Conservation (phyloP, 2,113 vertebrate genomes). For the Dipodomys stephensi region DNA sequence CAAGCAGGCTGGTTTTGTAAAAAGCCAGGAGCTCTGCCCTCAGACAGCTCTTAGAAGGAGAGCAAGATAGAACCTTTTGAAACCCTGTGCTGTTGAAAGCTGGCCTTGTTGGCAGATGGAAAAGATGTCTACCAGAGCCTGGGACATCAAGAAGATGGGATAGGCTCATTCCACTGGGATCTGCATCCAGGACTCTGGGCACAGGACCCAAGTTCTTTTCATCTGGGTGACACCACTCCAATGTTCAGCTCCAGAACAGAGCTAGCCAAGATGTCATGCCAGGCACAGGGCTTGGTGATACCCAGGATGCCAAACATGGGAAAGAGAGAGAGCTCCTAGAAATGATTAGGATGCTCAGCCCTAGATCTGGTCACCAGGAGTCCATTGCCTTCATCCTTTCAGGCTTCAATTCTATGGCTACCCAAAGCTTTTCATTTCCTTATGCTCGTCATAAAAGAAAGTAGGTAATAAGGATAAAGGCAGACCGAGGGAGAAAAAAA, state of each 20-base stretch:
- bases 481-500: not conserved
- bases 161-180: not conserved
- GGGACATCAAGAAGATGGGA: not conserved
- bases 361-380: not conserved
- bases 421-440: not conserved
- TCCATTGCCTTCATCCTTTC: not conserved
- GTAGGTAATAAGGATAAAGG: not conserved
- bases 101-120: slow-evolving; percentile 32
- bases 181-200: slow-evolving; percentile 1
- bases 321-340: too few species aligned
- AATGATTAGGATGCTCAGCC: not conserved
- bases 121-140: slow-evolving; percentile 36
- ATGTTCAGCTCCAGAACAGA: not conserved
- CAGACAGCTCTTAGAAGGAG: slow-evolving; percentile 1
- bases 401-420: not conserved
- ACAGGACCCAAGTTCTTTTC: slow-evolving; percentile 36
- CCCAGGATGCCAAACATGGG: not conserved
- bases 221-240: not conserved
- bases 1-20: slow-evolving; percentile 44
- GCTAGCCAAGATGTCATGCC: not conserved
- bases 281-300: not conserved
- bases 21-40: slow-evolving; percentile 33
- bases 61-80: slow-evolving; percentile 48
- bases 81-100: slow-evolving; percentile 54
- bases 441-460: not conserved